Conservation (phyloP, 2,797 vertebrate genomes). For the Lithobates sylvaticus region DNA sequence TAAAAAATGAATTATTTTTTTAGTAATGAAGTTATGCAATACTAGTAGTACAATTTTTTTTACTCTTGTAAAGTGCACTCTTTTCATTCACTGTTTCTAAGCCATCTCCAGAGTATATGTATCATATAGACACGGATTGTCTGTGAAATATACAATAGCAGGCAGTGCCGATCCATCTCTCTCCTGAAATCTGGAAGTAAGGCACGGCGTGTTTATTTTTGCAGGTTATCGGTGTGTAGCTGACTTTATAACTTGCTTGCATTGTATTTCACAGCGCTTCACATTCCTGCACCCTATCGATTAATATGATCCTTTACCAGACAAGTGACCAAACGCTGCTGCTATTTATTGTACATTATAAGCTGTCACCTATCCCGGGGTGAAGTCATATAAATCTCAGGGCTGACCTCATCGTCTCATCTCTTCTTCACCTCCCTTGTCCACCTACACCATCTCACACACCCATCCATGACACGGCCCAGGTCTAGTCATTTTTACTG, state of each 20-base stretch:
- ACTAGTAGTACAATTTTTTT: no score
- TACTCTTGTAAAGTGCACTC: no score
- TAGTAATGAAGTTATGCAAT: no score
- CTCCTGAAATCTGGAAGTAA: neutral
- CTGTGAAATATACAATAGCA: no score
- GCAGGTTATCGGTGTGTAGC: neutral
- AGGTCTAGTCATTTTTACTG: neutral
- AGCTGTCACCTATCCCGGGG: neutral
- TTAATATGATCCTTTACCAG: neutral
- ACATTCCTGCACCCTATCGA: neutral
- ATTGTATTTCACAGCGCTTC: no score
- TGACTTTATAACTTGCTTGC: neutral
- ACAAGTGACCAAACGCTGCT: neutral
- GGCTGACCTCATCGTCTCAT: neutral
- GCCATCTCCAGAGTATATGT: no score
- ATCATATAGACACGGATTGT: no score
- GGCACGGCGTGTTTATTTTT: neutral
- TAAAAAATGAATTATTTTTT: no score
- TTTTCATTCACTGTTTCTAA: no score
- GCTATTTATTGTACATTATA: neutral
- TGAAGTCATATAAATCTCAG: neutral
- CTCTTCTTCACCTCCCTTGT: neutral
- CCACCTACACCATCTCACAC: slow-evolving; percentile 6
- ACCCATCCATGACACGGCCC: neutral
- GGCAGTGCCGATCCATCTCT: neutral